These are phyloP conservation scores for Xylota sylvarum DNA, from an alignment of 2,888 invertebrate genomes.

Conservation along the genomic window DNA sequence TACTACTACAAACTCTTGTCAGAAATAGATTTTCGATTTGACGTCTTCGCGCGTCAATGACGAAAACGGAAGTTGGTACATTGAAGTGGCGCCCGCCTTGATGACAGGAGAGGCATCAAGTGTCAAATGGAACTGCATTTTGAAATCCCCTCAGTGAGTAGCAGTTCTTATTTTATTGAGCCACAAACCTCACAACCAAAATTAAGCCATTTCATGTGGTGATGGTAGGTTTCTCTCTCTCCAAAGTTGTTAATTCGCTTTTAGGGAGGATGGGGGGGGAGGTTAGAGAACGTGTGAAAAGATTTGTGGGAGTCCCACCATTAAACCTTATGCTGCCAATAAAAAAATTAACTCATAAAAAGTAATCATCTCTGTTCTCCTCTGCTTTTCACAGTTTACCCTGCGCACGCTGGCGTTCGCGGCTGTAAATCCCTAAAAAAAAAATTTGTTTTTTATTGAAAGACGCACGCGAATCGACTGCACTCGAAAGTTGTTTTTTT, in stretches of 20 bases:
- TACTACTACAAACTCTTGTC: background rate
- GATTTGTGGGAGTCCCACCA: conserved; percentile 32
- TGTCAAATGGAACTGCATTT: background rate
- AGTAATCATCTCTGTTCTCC: conserved; percentile 13
- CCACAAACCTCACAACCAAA: conserved; percentile 17
- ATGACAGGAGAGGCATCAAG: no score
- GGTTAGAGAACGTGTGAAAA: conserved; percentile 12
- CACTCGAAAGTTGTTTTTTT: background rate
- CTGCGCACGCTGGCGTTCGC: background rate
- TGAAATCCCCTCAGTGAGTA: no score
- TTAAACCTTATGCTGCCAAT: conserved; percentile 24
- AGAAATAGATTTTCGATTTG: conserved; percentile 42
- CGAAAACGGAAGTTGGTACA: conserved; percentile 27
- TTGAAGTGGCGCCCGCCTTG: background rate
- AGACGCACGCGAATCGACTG: conserved; percentile 16
- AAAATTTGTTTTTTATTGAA: background rate
- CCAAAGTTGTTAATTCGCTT: background rate
- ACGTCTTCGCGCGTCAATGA: conserved; percentile 30
- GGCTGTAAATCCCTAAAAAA: conserved; percentile 7
- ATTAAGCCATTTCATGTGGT: conserved; percentile 14
- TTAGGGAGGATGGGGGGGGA: no score
- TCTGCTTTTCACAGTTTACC: conserved; percentile 6
- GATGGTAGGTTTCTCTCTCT: conserved; percentile 4
- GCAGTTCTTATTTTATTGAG: conserved; percentile 2
- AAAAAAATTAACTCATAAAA: conserved; percentile 42